Base-by-base conservation (phyloP, 2,797 vertebrate genomes). In the Paratrypauchen microcephalus region DNA sequence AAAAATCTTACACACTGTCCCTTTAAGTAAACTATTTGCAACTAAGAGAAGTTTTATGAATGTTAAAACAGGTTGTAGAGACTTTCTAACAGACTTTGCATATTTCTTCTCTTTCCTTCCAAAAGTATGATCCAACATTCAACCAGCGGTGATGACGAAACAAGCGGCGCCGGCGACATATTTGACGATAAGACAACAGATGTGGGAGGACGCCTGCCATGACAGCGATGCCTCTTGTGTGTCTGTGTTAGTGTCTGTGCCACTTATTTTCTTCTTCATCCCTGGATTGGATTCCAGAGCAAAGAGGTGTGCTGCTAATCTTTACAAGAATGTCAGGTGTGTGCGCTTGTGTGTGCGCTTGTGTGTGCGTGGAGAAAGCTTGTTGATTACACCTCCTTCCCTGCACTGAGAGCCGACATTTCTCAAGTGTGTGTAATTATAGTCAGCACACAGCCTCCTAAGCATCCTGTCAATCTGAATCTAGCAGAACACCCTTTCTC, bases 381-480 rank as follows among this genome's bases (percentile, higher is more conserved):
- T 74, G 79, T 87, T 92, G 91, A 91, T 91, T 92, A 91, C 89
- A 92, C 87, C 86, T 89, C 83, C 75, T 87, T 85, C 79, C 76
- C 81, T 86, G 80, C 86, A 84, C 79, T 26, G 76, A 86, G 84
- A 91, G 86, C 80, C 87, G 83, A 88, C 85, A 88, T 89, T 92
- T 13, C 41, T 45, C 41, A 45, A 45, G 41, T 45, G 41, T 88
- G 85, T 90, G 90, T 93, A 92, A 93, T 93, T 93, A 92, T 78
- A 90, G 91, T 91, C 86, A 91, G 89, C 87, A 82, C 85, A 90
- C 84, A 83, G 86, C 88, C 90, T 94, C 87, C 90, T 92, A 89
- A 91, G 86, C 89, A 89, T 91, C 84, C 89, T 93, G 92, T 93
- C 92, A 92, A 91, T 93, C 92, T 87, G 75, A 91, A 93, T 92